A percentile compares a stretch with the other conserved stretches of the same genome.
Evolutionary conservation across 2,113 vertebrate species (phyloP).

Genomic region (Oxyruncus cristatus): DNA sequence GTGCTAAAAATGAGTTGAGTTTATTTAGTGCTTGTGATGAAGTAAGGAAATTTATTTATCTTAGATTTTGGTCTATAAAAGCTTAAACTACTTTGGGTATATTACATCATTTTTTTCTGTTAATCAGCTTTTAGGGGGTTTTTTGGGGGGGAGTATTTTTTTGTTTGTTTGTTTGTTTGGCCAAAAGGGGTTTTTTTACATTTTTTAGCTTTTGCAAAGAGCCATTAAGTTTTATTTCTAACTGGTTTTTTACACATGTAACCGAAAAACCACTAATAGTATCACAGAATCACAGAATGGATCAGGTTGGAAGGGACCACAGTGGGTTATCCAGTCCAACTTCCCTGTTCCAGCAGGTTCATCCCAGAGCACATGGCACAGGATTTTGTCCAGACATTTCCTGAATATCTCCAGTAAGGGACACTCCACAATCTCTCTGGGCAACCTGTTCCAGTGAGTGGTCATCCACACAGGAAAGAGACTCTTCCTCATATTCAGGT

Average conservation of each 20-base stretch:
- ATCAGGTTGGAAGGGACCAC: not conserved
- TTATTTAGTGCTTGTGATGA: not conserved
- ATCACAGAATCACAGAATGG: not conserved
- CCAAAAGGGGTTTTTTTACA: not conserved
- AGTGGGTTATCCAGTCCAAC: not conserved
- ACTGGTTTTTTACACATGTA: too few species aligned
- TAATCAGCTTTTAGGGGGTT: not conserved
- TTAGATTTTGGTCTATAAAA: not conserved
- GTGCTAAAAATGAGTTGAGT: not conserved
- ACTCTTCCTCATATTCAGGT: not conserved
- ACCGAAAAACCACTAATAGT: not conserved
- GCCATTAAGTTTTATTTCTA: not conserved
- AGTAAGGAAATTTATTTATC: not conserved
- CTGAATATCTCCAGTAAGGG: not conserved
- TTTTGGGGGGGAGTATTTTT: not conserved
- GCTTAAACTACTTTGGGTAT: not conserved
- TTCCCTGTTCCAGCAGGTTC: accelerated
- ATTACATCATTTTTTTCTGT: not conserved
- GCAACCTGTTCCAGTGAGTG: not conserved
- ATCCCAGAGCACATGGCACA: not conserved
- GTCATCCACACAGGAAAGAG: not conserved
- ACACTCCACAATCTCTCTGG: not conserved
- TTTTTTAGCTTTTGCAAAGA: not conserved
- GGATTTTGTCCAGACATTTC: not conserved
- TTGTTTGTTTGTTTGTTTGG: not conserved